A percentile compares a stretch with the other conserved stretches of the same genome.
phyloP scores from a whole-genome alignment of 2,797 vertebrate genomes.

The Pseudotriccus pelzelni region DNA sequence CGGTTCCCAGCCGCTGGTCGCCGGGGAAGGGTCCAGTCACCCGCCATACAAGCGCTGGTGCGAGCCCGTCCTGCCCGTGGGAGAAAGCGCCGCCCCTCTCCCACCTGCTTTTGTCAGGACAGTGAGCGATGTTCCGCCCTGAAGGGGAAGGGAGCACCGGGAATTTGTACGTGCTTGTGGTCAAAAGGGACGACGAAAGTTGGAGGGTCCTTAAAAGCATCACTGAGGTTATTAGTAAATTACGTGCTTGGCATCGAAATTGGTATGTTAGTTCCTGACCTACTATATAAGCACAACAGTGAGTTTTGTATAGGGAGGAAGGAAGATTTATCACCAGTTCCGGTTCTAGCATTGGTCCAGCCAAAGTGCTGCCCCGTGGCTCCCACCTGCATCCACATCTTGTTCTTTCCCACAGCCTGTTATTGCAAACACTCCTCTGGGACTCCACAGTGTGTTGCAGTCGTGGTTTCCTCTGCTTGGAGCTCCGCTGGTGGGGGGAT shows the following conservation, averaged over 20 bases:
- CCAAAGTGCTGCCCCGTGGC: background rate
- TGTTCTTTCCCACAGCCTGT: fast-evolving
- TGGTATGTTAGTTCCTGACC: background rate
- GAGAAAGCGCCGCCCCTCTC: fast-evolving
- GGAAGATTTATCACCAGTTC: background rate
- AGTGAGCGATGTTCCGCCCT: background rate
- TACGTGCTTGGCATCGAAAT: too few species aligned
- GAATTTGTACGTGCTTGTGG: background rate
- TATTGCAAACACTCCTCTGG: background rate
- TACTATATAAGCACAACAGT: background rate
- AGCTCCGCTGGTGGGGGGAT: background rate
- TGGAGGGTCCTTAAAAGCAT: too few species aligned
- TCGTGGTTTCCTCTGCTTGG: background rate
- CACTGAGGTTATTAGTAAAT: background rate
- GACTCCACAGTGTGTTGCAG: background rate
- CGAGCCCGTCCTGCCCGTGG: background rate
- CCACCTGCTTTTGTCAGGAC: background rate
- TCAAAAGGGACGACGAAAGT: background rate
- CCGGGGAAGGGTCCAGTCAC: fast-evolving
- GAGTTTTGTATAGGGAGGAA: too few species aligned
- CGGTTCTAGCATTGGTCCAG: background rate
- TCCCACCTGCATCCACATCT: background rate
- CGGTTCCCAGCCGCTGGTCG: fast-evolving
- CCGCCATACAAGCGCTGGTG: too few species aligned
- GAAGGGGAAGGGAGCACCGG: too few species aligned